These are phyloP conservation scores for Graptemys geographica DNA, from an alignment of 2,797 vertebrate species.

Conservation along the genomic window DNA sequence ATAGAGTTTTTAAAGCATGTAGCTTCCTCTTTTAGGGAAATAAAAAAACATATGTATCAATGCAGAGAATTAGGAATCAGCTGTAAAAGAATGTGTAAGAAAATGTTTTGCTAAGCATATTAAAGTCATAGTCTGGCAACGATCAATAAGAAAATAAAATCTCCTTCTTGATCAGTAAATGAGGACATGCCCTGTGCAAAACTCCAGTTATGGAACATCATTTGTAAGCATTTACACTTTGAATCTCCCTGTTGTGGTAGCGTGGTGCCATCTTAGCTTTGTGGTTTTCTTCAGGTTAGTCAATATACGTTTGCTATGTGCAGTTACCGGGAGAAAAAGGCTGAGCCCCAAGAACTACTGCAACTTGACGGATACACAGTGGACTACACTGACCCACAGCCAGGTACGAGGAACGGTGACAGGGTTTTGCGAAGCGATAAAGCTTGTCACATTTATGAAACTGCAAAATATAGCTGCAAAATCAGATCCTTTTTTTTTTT, in stretches of 20 bases:
- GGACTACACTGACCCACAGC: conserved; percentile 98
- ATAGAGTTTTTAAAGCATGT: conserved; percentile 71
- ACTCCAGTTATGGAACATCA: rapidly evolving
- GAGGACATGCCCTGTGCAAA: background rate
- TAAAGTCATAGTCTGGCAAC: conserved; percentile 5
- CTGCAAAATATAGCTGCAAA: background rate
- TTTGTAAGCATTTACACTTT: background rate
- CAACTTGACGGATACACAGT: conserved; percentile 98
- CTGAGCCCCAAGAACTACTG: conserved; percentile 96
- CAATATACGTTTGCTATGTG: conserved; percentile 99
- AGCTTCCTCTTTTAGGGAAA: conserved; percentile 34
- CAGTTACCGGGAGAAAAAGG: conserved; percentile 99
- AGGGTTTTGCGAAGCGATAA: rapidly evolving
- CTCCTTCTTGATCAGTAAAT: background rate
- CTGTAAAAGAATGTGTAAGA: background rate
- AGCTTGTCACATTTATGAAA: rapidly evolving
- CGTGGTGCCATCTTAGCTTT: conserved; percentile 67
- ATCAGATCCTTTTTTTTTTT: background rate
- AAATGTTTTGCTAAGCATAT: background rate
- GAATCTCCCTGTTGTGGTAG: conserved; percentile 20
- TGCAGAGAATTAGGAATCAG: background rate
- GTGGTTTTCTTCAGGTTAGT: conserved; percentile 89
- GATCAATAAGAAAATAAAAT: background rate
- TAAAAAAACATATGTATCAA: conserved; percentile 44
- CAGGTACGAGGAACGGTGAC: conserved; percentile 82